Percentiles rank a stretch among this genome's conserved stretches.
Conservation (phyloP, 2,113 vertebrate genomes). For the Pelecanus crispus region DNA sequence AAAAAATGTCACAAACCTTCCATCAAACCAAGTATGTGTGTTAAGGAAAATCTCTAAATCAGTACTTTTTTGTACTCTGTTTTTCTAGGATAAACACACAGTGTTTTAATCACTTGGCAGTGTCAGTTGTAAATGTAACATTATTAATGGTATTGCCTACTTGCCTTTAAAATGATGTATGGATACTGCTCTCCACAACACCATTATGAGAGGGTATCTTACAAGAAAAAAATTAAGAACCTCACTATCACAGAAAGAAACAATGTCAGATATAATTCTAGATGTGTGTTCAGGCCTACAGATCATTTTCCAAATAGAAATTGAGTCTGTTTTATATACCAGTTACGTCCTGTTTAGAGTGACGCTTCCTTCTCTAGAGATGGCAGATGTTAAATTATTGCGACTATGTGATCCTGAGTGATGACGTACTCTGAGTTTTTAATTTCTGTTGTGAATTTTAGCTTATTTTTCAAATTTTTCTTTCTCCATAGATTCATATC, state of each 20-base stretch:
- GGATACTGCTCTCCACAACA: not conserved
- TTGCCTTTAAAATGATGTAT: not conserved
- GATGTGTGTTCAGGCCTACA: not conserved
- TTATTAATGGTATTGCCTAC: not conserved
- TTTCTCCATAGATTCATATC: conserved; percentile 82
- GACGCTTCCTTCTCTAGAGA: not conserved
- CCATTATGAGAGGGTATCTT: not conserved
- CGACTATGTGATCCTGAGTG: not conserved
- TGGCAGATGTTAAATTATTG: not conserved
- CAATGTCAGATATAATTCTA: not conserved
- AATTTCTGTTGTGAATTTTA: not conserved
- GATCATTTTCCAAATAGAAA: not conserved
- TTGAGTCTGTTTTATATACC: not conserved
- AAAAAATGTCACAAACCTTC: not conserved
- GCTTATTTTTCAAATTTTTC: not conserved
- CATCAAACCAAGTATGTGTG: not conserved
- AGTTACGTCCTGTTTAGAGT: not conserved
- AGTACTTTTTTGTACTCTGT: not conserved
- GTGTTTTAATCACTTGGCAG: not conserved
- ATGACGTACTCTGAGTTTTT: not conserved
- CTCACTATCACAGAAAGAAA: not conserved
- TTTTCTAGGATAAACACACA: not conserved
- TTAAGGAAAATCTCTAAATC: not conserved
- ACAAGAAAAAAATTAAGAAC: not conserved
- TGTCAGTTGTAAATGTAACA: not conserved